These are phyloP conservation scores for Trachelus tabidus DNA, from an alignment of 2,888 invertebrate species.

Conservation along the genomic window DNA sequence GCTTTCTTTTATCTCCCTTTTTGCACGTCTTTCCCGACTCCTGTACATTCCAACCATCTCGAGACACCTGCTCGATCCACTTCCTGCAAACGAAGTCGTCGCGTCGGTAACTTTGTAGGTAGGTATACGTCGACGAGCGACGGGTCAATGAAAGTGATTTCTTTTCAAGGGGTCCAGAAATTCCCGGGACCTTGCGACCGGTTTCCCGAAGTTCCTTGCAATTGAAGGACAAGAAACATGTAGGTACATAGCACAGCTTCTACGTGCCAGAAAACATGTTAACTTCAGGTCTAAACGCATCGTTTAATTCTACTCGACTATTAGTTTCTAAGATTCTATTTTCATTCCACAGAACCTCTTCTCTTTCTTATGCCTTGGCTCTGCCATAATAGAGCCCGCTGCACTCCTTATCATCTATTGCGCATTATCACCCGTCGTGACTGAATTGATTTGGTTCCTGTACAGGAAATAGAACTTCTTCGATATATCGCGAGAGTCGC, in stretches of 20 bases:
- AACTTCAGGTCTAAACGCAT: neutral
- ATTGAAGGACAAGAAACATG: neutral
- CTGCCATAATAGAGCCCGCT: neutral
- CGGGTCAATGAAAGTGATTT: conserved; percentile 6
- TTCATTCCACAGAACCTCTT: neutral
- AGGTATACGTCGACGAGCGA: neutral
- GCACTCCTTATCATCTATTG: neutral
- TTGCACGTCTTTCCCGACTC: neutral
- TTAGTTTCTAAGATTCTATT: neutral
- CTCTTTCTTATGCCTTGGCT: neutral
- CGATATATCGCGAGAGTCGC: neutral
- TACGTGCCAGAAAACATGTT: neutral
- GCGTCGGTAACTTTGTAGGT: neutral
- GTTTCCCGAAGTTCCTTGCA: neutral
- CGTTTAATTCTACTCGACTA: neutral
- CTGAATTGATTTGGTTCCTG: neutral
- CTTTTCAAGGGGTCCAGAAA: neutral
- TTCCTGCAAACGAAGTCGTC: neutral
- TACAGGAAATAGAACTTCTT: neutral
- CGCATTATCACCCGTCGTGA: neutral
- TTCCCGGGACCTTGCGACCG: neutral
- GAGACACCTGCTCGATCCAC: conserved; percentile 2
- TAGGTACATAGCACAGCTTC: neutral
- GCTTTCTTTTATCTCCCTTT: neutral
- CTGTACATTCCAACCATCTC: neutral